A percentile compares a stretch with the other conserved stretches of the same genome.
Evolutionary conservation across 2,113 vertebrate species (phyloP).

Genomic region (Melanerpes aurifrons): DNA sequence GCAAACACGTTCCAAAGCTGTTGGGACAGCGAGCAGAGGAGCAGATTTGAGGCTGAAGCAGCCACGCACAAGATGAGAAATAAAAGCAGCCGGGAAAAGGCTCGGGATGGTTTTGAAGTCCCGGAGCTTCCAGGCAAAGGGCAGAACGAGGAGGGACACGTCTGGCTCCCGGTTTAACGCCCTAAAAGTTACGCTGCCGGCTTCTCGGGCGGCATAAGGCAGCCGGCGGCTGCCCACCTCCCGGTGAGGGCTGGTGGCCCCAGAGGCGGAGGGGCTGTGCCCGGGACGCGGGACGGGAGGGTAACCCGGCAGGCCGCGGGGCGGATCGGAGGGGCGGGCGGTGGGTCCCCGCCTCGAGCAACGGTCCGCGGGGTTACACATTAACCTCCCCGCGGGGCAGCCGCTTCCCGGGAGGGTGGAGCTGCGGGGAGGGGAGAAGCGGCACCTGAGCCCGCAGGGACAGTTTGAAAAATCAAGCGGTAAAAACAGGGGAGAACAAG

Average conservation of each 20-base stretch:
- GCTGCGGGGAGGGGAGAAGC: constrained; percentile 5
- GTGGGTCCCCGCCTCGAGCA: background rate
- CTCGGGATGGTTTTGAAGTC: background rate
- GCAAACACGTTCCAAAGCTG: background rate
- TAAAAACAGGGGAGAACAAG: background rate
- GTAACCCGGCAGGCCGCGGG: background rate
- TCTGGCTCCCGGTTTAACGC: background rate
- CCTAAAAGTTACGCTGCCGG: background rate
- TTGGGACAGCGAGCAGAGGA: background rate
- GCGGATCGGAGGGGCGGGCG: background rate
- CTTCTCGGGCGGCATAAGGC: background rate
- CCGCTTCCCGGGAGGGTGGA: background rate
- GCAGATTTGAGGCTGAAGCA: background rate
- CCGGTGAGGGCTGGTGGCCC: background rate
- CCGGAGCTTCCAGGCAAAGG: background rate
- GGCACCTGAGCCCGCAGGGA: constrained; percentile 25
- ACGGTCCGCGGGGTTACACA: background rate
- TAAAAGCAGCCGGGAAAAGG: background rate
- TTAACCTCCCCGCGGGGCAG: background rate
- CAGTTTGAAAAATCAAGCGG: constrained; percentile 29
- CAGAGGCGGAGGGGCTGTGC: background rate
- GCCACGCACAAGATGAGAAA: background rate
- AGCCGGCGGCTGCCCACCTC: background rate
- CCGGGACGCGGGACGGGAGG: background rate
- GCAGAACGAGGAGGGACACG: background rate